These are phyloP conservation scores for Sebastes glaucus DNA, from an alignment of 2,797 vertebrate species.

Conservation along the genomic window DNA sequence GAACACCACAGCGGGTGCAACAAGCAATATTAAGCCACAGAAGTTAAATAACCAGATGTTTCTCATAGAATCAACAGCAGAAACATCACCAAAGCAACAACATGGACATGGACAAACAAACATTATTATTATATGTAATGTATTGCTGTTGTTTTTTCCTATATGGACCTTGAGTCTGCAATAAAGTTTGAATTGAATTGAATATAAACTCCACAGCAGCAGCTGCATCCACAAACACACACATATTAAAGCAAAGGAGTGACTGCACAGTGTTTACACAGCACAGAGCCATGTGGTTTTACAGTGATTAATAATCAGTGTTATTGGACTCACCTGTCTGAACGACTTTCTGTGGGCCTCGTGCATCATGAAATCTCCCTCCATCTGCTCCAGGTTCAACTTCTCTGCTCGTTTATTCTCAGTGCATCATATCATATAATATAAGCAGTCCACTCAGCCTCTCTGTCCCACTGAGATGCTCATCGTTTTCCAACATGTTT, in stretches of 20 bases:
- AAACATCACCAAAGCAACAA: background rate
- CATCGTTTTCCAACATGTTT: background rate
- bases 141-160: no score
- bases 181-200: no score
- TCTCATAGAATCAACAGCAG: background rate
- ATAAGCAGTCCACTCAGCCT: background rate
- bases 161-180: no score
- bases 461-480: background rate
- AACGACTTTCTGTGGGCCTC: accelerated
- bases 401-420: background rate
- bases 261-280: background rate
- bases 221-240: background rate
- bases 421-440: background rate
- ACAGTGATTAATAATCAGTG: background rate
- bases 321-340: background rate
- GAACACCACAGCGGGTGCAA: background rate
- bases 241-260: background rate
- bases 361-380: background rate
- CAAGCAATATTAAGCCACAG: background rate
- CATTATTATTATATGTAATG: no score
- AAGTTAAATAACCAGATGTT: background rate
- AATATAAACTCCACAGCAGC: background rate
- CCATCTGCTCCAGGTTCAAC: background rate
- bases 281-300: background rate
- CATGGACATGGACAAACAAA: background rate